These are phyloP conservation scores for Euspilapteryx auroguttella DNA, from an alignment of 2,888 invertebrate genomes.

Conservation along the genomic window DNA sequence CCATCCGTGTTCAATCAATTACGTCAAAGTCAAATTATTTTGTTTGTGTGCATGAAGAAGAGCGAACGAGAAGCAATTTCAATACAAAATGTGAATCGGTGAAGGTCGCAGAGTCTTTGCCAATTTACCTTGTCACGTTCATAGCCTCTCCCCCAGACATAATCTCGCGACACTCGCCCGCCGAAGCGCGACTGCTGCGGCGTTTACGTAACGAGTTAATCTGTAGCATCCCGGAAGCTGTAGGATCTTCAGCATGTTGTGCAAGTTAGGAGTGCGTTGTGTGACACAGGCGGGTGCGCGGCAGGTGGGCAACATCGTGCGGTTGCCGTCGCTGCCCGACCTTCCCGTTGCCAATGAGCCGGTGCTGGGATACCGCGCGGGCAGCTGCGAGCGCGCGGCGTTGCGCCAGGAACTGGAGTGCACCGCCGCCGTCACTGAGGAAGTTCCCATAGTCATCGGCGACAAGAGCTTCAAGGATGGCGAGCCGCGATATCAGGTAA, in stretches of 20 bases:
- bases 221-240: no score
- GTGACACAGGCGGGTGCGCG: no score
- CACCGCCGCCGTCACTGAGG: slow-evolving; percentile 68
- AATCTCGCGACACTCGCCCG: no score
- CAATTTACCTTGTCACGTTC: slow-evolving; percentile 11
- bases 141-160: no score
- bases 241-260: no score
- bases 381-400: slow-evolving; percentile 77
- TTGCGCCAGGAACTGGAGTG: slow-evolving; percentile 71
- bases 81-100: slow-evolving; percentile 31
- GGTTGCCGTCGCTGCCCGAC: slow-evolving; percentile 66
- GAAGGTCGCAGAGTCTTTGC: slow-evolving; percentile 24
- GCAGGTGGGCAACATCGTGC: no score
- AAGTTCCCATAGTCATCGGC: slow-evolving; percentile 97
- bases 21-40: background rate
- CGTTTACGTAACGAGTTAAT: no score
- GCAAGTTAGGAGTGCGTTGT: no score
- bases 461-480: slow-evolving; percentile 80
- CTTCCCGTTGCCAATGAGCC: slow-evolving; percentile 79
- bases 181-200: no score
- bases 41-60: background rate
- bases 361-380: slow-evolving; percentile 76
- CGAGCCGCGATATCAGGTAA: slow-evolving; percentile 77
- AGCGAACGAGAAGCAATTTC: background rate
- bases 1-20: no score